These are phyloP conservation scores for Actinemys pallida DNA, from an alignment of 2,113 vertebrate genomes.

Conservation along the genomic window DNA sequence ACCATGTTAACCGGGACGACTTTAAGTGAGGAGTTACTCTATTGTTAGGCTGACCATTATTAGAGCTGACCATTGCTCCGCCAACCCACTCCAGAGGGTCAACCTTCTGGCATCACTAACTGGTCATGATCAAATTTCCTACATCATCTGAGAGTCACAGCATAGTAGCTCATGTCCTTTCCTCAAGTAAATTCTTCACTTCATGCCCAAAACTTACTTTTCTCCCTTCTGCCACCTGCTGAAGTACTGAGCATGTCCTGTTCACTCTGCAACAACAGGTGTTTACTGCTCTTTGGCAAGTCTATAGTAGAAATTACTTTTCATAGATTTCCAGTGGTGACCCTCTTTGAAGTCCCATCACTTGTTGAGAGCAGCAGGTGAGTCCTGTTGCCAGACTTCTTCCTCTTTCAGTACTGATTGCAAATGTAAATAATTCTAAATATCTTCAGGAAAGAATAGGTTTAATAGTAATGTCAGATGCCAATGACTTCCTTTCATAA, in stretches of 20 bases:
- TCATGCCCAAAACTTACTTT: neutral
- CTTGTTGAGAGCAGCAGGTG: neutral
- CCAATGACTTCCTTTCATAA: neutral
- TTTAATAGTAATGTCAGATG: neutral
- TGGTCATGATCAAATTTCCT: neutral
- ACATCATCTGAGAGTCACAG: neutral
- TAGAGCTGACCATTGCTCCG: neutral
- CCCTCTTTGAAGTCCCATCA: neutral
- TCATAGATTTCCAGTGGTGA: neutral
- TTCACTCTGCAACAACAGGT: neutral
- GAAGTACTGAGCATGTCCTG: neutral
- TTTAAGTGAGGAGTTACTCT: too few relatives aligned
- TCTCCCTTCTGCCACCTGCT: neutral
- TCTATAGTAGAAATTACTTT: neutral
- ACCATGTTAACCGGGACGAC: too few relatives aligned
- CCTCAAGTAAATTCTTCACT: neutral
- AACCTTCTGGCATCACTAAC: neutral
- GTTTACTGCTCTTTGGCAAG: neutral
- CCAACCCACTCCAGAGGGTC: accelerated
- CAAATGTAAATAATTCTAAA: neutral
- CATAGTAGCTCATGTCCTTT: neutral
- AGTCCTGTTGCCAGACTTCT: neutral
- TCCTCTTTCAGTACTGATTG: neutral
- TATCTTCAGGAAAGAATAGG: neutral
- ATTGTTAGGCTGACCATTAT: neutral